Evolutionary conservation across 2,113 vertebrate genomes (phyloP), one percentile per base, ranked within the genome.

Genomic region (Larimichthys crocea): DNA sequence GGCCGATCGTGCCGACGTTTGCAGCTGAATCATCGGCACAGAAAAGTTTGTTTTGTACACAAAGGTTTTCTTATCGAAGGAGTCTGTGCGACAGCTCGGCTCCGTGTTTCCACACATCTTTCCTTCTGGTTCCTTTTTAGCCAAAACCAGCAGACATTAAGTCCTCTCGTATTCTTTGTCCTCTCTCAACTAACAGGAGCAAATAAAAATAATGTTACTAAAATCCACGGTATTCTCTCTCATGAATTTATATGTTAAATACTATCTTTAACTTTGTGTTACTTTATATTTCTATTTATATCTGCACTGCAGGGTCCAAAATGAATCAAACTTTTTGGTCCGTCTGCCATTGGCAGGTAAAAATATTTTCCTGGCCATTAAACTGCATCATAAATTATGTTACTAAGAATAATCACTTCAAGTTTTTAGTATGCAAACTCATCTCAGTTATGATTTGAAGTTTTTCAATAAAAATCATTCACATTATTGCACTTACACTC

Each of bases 31-130:
- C 61, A 57, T 46, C 22, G 19, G 6, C 59, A 56, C 60, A 72
- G 76, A 60, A 60, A 65, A 26, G 2, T 1, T 61, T 71, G 48
- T 61, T 72, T 59, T 46, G 22, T 57, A 12, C 49, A 74, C 17
- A 64, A 64, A 63, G 14, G 15, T 8, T 46, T 61, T 35, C 26
- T 20, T 20, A 44, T 35, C 76, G 42, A 57, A 46, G 29, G 26
- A 65, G n/a, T 62, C 17, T 57, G 22, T 83, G 53, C 71, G 76
- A 76, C 73, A 52, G 55, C 29, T 75, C 9, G 19, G 15, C 26
- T 62, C 50, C 26, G 10, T 19, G 68, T 10, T 26, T 42, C 40
- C 16, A 31, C 44, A 74, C 46, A 12, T 49, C 48, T 42, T 42
- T n/a, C 17, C 48, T 57, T 35, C 35, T 20, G 48, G 16, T 56